Base-by-base conservation (phyloP, 53 echinoderm and acorn worm genomes). In the Paracentrotus lividus region DNA sequence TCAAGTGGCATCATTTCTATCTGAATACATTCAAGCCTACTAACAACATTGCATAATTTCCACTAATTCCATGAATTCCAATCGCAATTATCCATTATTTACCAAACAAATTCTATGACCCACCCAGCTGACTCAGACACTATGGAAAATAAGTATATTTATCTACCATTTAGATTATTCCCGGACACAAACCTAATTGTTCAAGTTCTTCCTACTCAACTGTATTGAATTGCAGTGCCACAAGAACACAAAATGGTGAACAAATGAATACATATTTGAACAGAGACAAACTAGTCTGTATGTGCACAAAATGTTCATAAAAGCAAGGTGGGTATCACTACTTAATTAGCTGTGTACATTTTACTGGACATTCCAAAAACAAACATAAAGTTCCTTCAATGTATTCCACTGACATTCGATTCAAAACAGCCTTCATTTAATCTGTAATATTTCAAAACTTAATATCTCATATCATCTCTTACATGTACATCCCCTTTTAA, bases 251-350 rank as follows among this genome's bases (percentile, higher is more conserved):
- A 4, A 47, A 49, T 24, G 14, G 72, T 16, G 47, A 20, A 81
- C 81, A 81, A 26, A 47, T n/a, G 32, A 24, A 47, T n/a, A 12
- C 44, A 81, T 81, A 81, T 77, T 43, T 81, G 81, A 81, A 81
- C 24, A 44, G 26, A 47, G 47, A 47, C 47, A 47, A 26, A 40
- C 40, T 38, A 72, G 38, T 72, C 72, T 72, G n/a, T n/a, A n/a
- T n/a, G n/a, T n/a, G 21, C 72, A 18, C 32, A 2, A 40, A 40
- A 16, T 40, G 2, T 40, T 16, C 4, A 18, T 40, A 15, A 38
- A 6, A 20, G 36, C 18, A 72, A 72, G 32, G 0, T 23, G 13
- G 61, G 27, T 3, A 34, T 12, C 33, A 24, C 21, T 21, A 59
- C 51, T 8, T 8, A 51, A 51, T 12, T 8, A 51, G 51, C 51